phyloP scores from a whole-genome alignment of 2,113 vertebrate species.

The Nyctereutes procyonoides region DNA sequence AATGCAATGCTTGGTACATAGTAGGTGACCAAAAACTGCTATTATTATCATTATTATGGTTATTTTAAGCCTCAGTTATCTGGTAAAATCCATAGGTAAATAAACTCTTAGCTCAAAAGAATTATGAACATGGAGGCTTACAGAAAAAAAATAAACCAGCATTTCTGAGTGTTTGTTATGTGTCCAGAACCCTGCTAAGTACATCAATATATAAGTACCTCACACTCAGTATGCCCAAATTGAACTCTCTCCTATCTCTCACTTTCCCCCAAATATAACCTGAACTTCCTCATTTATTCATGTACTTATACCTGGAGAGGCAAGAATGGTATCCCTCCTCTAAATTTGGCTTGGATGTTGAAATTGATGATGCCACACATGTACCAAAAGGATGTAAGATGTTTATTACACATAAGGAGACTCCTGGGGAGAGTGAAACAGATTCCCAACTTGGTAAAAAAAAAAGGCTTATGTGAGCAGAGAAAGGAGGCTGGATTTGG shows the following conservation, averaged over 20 bases:
- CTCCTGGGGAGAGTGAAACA: neutral
- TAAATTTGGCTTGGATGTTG: slow-evolving; percentile 2
- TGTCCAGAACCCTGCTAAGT: neutral
- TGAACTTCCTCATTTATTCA: neutral
- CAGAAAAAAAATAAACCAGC: slow-evolving; percentile 7
- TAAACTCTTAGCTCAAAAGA: slow-evolving; percentile 31
- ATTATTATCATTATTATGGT: neutral
- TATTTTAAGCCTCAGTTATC: slow-evolving; percentile 20
- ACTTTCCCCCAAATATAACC: neutral
- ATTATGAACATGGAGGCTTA: slow-evolving; percentile 8
- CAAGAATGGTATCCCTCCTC: neutral
- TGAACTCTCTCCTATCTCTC: neutral
- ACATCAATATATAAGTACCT: neutral
- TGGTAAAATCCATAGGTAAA: slow-evolving; percentile 29
- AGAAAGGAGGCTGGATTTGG: neutral
- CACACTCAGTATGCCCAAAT: neutral
- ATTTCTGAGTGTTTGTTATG: slow-evolving; percentile 6
- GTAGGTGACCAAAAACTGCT: neutral
- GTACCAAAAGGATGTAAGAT: neutral
- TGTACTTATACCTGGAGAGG: neutral
- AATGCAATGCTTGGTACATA: neutral
- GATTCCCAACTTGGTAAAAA: neutral
- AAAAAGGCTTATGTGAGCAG: neutral
- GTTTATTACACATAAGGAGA: neutral
- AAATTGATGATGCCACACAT: neutral